Evolutionary conservation across 2,797 vertebrate genomes (phyloP).

Genomic region (Anguilla megastoma): DNA sequence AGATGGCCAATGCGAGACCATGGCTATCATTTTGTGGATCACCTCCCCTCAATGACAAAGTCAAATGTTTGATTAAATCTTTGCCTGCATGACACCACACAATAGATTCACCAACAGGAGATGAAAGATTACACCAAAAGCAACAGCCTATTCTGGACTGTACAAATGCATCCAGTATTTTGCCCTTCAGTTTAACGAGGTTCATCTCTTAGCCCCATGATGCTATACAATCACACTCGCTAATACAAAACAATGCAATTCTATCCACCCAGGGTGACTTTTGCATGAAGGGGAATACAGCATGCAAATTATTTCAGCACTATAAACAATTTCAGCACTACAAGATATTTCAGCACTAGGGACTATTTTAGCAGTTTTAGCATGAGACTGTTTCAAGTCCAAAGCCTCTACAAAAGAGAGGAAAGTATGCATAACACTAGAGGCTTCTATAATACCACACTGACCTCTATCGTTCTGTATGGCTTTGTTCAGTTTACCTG

Average conservation of each 20-base stretch:
- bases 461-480: background rate
- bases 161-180: background rate
- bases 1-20: background rate
- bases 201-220: background rate
- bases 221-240: background rate
- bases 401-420: background rate
- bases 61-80: background rate
- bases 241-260: background rate
- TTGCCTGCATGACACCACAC: background rate
- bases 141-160: background rate
- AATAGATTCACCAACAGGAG: background rate
- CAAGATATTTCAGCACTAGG: background rate
- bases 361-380: background rate
- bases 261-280: background rate
- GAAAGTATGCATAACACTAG: background rate
- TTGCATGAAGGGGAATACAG: background rate
- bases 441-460: background rate
- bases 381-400: background rate
- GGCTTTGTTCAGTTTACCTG: background rate
- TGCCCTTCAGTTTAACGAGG: background rate
- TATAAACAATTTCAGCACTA: background rate
- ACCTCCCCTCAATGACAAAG: background rate
- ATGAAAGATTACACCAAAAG: background rate
- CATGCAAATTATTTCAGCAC: background rate
- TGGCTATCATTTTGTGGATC: background rate